Percentiles rank a stretch among this genome's conserved stretches.
Conservation (phyloP, 2,797 vertebrate species). For the Streptopelia turtur region DNA sequence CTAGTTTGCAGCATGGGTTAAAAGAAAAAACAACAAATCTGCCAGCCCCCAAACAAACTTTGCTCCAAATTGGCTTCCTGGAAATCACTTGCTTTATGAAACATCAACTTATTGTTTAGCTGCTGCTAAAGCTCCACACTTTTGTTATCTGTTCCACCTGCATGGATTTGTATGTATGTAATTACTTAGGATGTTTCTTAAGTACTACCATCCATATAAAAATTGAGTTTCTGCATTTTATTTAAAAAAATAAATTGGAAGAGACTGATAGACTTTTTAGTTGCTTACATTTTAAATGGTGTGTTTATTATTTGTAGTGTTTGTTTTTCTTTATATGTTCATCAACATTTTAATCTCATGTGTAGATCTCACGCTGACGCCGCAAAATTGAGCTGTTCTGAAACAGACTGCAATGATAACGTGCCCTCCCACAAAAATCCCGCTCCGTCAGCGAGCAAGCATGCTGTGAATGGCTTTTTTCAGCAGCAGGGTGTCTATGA, state of each 20-base stretch:
- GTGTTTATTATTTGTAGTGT: background rate
- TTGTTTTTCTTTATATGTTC: background rate
- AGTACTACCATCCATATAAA: background rate
- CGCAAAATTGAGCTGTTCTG: conserved; percentile 91
- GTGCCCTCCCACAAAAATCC: conserved; percentile 89
- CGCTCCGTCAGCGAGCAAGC: conserved; percentile 85
- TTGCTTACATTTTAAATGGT: background rate
- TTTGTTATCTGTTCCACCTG: background rate
- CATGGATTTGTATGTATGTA: background rate
- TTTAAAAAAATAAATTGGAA: background rate
- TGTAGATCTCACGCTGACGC: conserved; percentile 87
- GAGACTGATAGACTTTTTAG: background rate
- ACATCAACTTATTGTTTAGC: background rate
- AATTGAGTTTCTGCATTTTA: background rate
- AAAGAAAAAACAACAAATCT: background rate
- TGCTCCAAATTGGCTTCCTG: background rate
- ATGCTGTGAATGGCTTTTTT: conserved; percentile 92
- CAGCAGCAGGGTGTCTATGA: conserved; percentile 87
- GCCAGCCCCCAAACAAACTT: background rate
- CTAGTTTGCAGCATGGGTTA: background rate
- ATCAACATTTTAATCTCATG: background rate
- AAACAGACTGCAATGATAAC: conserved; percentile 98
- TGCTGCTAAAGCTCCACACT: background rate
- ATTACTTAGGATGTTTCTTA: background rate
- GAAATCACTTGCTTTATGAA: conserved; percentile 15